Base-by-base conservation (phyloP, 1,140 invertebrate genomes). In the Euwallacea fornicatus region DNA sequence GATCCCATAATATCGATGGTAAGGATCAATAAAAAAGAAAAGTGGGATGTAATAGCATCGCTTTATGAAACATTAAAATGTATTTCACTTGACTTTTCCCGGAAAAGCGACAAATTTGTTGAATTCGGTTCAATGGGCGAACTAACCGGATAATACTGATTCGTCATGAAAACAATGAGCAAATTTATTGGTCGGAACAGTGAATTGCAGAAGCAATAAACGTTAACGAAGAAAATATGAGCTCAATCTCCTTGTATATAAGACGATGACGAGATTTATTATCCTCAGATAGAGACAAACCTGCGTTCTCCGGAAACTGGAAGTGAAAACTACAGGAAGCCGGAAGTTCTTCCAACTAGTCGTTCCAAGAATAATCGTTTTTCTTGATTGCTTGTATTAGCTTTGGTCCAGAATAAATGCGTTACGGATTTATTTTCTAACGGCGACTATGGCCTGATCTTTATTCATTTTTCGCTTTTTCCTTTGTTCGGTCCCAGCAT, bases 301-400 rank as follows among this genome's bases (percentile, higher is more conserved):
- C 74, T 76, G 75, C 72, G 58, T 72, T 72, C 47, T 46, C 66
- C 75, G 75, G 75, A 76, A 74, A 67, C 66, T 75, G 71, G 64
- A 75, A 76, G 75, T 76, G 75, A 76, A 76, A 67, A 72, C 70
- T 71, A 63, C 47, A 73, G 75, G 75, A 76, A 76, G 73, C 73
- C 75, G 75, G 75, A 76, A 76, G 75, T 75, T 54, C 69, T 73
- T 66, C 69, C 72, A 73, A 76, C 69, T 71, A 76, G 75, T 64
- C 63, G 63, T 72, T 73, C 66, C 66, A 74, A 61, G 54, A 74
- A 74, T 76, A 76, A 76, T 74, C 68, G 68, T 67, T 71, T 69
- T 43, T 60, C 71, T 71, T 75, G 73, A 75, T 76, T 76, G 75
- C 75, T 76, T 72, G 50, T 73, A 73, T 71, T 63, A 71, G 69